phyloP scores from a whole-genome alignment of 2,113 vertebrate species.

The Passerina amoena region DNA sequence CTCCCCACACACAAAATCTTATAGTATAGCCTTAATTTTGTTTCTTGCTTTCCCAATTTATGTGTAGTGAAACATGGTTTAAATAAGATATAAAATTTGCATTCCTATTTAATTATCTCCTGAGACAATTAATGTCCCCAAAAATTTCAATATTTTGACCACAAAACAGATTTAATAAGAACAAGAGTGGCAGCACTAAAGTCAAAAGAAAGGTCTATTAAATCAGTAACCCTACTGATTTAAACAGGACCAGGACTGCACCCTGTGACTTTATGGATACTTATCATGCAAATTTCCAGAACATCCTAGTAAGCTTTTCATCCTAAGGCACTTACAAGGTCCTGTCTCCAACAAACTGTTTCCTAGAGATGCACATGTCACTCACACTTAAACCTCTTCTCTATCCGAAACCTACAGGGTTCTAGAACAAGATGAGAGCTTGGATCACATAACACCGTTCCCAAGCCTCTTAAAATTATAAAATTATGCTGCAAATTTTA shows the following conservation, averaged over 20 bases:
- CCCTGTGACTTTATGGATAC: constrained; percentile 6
- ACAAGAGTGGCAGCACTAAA: background rate
- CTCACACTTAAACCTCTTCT: background rate
- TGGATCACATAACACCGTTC: background rate
- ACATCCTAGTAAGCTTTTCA: constrained; percentile 47
- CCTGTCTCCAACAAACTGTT: background rate
- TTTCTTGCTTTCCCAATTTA: background rate
- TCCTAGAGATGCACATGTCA: background rate
- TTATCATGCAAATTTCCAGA: constrained; percentile 55
- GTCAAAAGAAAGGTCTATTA: constrained; percentile 43
- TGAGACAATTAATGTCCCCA: constrained; percentile 19
- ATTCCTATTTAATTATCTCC: constrained; percentile 10
- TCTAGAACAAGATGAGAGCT: background rate
- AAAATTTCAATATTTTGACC: background rate
- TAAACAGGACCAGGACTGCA: constrained; percentile 25
- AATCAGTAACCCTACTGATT: constrained; percentile 60
- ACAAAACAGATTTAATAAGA: constrained; percentile 44
- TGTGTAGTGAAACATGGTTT: background rate
- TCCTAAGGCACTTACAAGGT: constrained; percentile 17
- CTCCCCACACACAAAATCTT: background rate
- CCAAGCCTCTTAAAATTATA: background rate
- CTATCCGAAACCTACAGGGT: background rate
- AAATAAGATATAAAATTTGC: background rate
- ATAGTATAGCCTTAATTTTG: constrained; percentile 33
- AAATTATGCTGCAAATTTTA: background rate